These are phyloP conservation scores for Etheostoma cragini DNA, from an alignment of 2,113 vertebrate species.

Conservation along the genomic window DNA sequence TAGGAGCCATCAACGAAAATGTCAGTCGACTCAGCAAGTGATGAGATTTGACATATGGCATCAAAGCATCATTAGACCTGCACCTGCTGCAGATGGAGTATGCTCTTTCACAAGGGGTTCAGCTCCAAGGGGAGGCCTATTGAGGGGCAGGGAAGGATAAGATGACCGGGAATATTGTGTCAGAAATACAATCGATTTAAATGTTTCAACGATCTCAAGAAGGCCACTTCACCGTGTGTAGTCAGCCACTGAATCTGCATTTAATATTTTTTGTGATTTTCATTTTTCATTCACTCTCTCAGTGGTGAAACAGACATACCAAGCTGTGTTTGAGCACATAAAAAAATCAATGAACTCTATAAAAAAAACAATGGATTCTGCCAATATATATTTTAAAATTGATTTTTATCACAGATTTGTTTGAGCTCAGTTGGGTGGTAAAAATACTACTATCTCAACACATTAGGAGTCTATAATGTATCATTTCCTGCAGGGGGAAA, in stretches of 20 bases:
- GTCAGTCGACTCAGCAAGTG: conserved; percentile 96
- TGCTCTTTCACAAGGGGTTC: conserved; percentile 86
- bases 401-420: neutral
- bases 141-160: conserved; percentile 78
- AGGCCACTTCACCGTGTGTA: conserved; percentile 25
- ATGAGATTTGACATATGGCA: conserved; percentile 97
- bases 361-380: neutral
- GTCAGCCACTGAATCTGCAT: conserved; percentile 11
- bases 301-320: neutral
- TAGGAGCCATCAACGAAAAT: conserved; percentile 90
- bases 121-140: conserved; percentile 85
- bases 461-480: neutral
- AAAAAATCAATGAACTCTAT: neutral
- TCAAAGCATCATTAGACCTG: conserved; percentile 95
- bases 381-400: neutral
- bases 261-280: neutral
- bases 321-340: neutral
- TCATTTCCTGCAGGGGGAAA: neutral
- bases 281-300: neutral
- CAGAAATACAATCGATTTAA: conserved; percentile 48
- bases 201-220: conserved; percentile 43
- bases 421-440: neutral
- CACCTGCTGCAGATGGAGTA: conserved; percentile 89
- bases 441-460: neutral
- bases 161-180: conserved; percentile 72